Percentiles rank a stretch among this genome's conserved stretches.
Conservation (phyloP, 2,888 invertebrate species). For the Drosophila fulvimacula region DNA sequence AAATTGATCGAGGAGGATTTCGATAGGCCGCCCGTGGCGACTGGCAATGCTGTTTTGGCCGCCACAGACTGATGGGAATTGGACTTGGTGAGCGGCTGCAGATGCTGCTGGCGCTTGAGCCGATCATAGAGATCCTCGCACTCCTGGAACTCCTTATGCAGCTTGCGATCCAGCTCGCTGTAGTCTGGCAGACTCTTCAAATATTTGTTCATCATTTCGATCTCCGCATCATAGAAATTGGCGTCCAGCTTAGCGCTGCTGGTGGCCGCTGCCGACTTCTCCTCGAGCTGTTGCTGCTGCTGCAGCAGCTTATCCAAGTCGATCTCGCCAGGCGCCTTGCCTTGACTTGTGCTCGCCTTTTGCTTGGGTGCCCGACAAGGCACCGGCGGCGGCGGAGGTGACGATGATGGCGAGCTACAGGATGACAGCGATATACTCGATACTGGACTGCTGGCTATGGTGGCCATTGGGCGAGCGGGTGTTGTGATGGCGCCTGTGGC, state of each 20-base stretch:
- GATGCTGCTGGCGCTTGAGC: conserved; percentile 79
- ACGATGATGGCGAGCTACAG: conserved; percentile 82
- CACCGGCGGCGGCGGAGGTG: conserved; percentile 84
- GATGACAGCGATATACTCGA: conserved; percentile 83
- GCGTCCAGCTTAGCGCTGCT: conserved; percentile 79
- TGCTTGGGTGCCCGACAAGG: conserved; percentile 82
- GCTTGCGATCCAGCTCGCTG: conserved; percentile 83
- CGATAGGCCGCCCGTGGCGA: conserved; percentile 42
- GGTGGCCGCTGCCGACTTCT: conserved; percentile 76
- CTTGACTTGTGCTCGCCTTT: conserved; percentile 10
- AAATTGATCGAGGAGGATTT: conserved; percentile 81
- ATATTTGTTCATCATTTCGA: conserved; percentile 85
- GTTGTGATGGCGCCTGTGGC: conserved; percentile 70
- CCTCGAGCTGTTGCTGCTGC: conserved; percentile 79
- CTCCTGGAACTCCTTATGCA: conserved; percentile 84
- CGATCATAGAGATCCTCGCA: conserved; percentile 84
- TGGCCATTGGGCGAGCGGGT: conserved; percentile 70
- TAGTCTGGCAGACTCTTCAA: conserved; percentile 85
- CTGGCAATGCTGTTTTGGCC: not conserved
- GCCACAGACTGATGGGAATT: conserved; percentile 82
- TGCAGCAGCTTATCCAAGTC: conserved; percentile 77
- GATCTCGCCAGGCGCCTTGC: conserved; percentile 51
- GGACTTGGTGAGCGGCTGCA: conserved; percentile 82
- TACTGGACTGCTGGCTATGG: conserved; percentile 79
- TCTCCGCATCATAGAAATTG: conserved; percentile 84